These are phyloP conservation scores for Oxyruncus cristatus DNA, from an alignment of 2,113 vertebrate genomes.

Conservation along the genomic window DNA sequence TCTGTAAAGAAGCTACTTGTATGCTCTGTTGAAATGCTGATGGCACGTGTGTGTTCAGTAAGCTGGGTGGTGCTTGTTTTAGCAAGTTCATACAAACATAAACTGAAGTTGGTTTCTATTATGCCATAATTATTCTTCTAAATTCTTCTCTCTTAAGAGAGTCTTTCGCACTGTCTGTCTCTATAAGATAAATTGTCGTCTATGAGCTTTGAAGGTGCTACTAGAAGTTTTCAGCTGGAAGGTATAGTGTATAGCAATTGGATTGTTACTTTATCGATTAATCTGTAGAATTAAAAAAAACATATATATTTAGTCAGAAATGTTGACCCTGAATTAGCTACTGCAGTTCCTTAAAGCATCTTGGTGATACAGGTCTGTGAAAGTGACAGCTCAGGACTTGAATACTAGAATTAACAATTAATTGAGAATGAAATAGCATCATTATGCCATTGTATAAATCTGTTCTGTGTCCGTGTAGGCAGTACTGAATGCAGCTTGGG, in stretches of 20 bases:
- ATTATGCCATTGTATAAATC: background rate
- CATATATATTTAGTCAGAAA: background rate
- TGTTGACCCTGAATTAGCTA: background rate
- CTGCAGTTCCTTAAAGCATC: background rate
- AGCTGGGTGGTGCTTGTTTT: background rate
- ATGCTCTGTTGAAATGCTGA: background rate
- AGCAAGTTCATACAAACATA: background rate
- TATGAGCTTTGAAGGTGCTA: background rate
- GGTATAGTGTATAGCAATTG: background rate
- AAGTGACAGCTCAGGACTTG: background rate
- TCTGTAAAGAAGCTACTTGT: background rate
- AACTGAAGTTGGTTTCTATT: background rate
- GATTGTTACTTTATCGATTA: background rate
- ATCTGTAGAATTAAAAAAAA: background rate
- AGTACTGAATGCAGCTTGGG: background rate
- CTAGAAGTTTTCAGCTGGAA: background rate
- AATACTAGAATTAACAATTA: background rate
- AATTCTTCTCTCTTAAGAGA: background rate
- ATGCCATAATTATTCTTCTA: background rate
- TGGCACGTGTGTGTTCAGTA: background rate
- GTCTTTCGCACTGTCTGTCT: background rate
- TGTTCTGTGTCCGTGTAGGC: background rate
- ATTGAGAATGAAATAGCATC: background rate
- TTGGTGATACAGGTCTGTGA: background rate
- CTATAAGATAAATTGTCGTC: background rate